Evolutionary conservation across 2,888 invertebrate genomes (phyloP), one percentile per base, ranked within the genome.

Genomic region (Stegophylla sp.): DNA sequence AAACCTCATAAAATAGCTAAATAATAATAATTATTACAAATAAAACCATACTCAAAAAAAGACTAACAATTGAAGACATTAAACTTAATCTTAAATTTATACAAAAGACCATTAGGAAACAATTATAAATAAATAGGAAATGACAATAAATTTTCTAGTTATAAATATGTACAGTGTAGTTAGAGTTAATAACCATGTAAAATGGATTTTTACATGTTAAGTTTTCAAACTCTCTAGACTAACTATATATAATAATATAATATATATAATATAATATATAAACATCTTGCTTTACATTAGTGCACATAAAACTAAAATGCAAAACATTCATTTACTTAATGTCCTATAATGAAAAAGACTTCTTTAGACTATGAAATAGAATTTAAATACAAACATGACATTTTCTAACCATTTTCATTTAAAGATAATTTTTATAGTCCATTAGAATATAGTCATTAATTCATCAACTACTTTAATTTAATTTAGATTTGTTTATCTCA

Each of bases 1-100:
- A 67, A 26, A 26, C 12, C n/a, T 0, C n/a, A 5, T 13, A 26
- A 73, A 74, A 74, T 61, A 74, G 28, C 26, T 28, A 74, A 74
- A 74, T 48, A 61, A 61, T 73, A 61, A 61, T 61, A 45, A 73
- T 61, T 45, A 59, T 45, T 61, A 61, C 45, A 73, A 61, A 45
- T 61, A 48, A 61, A 34, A 28, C 45, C 73, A 73, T 45, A 73
- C n/a, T 26, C 41, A 53, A 61, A 7, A 43, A 45, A 74, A 74
- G 73, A 74, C 73, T 74, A 74, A 61, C 61, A 74, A 61, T 45
- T 48, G 48, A 73, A 45, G 73, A 74, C 20, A 48, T 73, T 15
- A 61, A 63, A 61, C 9, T 34, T 74, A 74, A 63, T 74, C 61
- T 61, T 74, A 74, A 74, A 61, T 73, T 43, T 73, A 74, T 74